Conservation (phyloP, 1,140 invertebrate species). For the Penaeus vannamei region DNA sequence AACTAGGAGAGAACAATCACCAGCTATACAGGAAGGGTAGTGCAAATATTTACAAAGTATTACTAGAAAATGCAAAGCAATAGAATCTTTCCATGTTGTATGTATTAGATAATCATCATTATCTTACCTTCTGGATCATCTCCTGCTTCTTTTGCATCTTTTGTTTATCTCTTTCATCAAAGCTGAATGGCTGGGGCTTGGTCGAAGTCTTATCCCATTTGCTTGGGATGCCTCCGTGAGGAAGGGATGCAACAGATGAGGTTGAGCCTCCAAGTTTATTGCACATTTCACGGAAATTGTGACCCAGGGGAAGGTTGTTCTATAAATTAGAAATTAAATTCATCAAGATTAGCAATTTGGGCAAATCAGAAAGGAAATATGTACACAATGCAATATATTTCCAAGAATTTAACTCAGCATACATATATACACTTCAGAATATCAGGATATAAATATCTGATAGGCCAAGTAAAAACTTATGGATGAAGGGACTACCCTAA, state of each 20-base stretch:
- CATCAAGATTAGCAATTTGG: neutral
- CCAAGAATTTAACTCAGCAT: too few species aligned
- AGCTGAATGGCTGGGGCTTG: slow-evolving; percentile 74
- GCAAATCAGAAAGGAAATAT: too few species aligned
- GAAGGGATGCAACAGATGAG: slow-evolving; percentile 23
- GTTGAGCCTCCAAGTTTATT: slow-evolving; percentile 2
- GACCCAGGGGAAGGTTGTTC: neutral
- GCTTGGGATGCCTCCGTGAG: slow-evolving; percentile 31
- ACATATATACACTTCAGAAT: too few species aligned
- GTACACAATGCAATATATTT: neutral
- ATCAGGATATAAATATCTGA: too few species aligned
- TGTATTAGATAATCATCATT: slow-evolving; percentile 21
- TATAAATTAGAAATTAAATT: neutral
- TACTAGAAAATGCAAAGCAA: too few species aligned
- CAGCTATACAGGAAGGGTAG: too few species aligned
- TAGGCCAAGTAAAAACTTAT: too few species aligned
- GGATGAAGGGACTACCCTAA: too few species aligned
- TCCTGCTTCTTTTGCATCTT: slow-evolving; percentile 74
- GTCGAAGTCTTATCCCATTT: slow-evolving; percentile 64
- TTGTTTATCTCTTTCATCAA: slow-evolving; percentile 74
- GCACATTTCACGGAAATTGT: slow-evolving; percentile 45
- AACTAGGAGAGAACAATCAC: too few species aligned
- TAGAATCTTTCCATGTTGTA: neutral
- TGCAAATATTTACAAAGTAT: too few species aligned
- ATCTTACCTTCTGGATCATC: slow-evolving; percentile 73